Base-by-base conservation (phyloP, 2,113 vertebrate genomes). In the Alethe castanea region DNA sequence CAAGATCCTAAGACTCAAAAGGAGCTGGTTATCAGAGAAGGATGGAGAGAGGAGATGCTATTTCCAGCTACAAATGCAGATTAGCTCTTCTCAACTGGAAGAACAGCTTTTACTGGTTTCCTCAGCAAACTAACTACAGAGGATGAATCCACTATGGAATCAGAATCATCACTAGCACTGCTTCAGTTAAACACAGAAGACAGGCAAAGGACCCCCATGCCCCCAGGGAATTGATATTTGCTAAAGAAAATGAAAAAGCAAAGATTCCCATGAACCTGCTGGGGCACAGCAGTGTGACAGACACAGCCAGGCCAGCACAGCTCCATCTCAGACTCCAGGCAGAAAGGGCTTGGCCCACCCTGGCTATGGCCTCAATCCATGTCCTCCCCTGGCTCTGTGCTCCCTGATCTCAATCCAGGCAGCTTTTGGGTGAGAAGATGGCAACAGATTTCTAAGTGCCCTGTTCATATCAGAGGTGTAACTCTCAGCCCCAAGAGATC, bases 291-390 rank as follows among this genome's bases (percentile, higher is more conserved):
- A 57, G 26, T 0, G 38, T 33, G 64, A 36, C 65, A 57, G 19
- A 33, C 47, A 62, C 26, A 84, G 16, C 42, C 53, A 60, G 60
- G 42, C 53, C 19, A n/a, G 35, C 59, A 62, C 24, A 36, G 42
- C 50, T 61, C 71, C 66, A 54, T 16, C 5, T 0, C 29, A 78
- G 54, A 16, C 56, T 31, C 67, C 52, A 11, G 11, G 7, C 54
- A 82, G 19, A 53, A 25, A 82, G 45, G 56, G 35, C 44, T 52
- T 42, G 67, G 47, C 57, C 47, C 62, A 61, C 26, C 35, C 47
- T 29, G 44, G 61, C 61, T 22, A 1, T 2, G 4, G 31, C 73
- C 29, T 31, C 13, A 0, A 19, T 11, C 69, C 0, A 0, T 5
- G 3, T n/a, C 25, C 48, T 77, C 9, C 48, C 53, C 50, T 35